Evolutionary conservation across 92 coral and sea anemone genomes (phyloP).

Genomic region (Heteractis magnifica): DNA sequence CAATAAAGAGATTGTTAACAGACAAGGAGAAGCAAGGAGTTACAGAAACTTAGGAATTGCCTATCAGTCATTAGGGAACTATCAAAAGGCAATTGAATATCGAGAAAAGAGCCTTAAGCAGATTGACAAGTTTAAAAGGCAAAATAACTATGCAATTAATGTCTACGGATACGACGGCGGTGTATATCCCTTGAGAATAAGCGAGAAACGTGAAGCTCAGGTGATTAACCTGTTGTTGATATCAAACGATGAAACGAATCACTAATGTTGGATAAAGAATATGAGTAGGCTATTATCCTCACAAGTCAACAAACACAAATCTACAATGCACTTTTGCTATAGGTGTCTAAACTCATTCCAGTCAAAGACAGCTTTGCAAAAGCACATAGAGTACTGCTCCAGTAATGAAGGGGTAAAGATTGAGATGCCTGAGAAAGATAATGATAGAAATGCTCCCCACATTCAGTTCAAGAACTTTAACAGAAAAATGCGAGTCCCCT

Average conservation of each 20-base stretch:
- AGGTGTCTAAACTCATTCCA: conserved; percentile 32
- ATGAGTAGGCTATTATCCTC: conserved; percentile 24
- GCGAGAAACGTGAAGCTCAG: conserved; percentile 14
- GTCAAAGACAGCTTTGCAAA: conserved; percentile 20
- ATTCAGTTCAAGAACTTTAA: conserved; percentile 23
- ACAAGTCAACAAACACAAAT: conserved; percentile 16
- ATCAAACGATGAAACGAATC: conserved; percentile 36
- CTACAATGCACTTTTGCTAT: conserved; percentile 18
- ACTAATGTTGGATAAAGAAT: conserved; percentile 51
- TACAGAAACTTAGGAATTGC: too few relatives aligned
- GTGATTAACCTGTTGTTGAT: conserved; percentile 30
- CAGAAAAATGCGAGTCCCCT: conserved; percentile 45
- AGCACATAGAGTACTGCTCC: conserved; percentile 19
- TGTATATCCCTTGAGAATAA: conserved; percentile 34
- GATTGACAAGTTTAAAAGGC: conserved; percentile 39
- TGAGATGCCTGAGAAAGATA: conserved; percentile 34
- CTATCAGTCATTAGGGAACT: too few relatives aligned
- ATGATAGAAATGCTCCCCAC: conserved; percentile 12
- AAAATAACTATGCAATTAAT: conserved; percentile 28
- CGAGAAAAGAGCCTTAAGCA: too few relatives aligned
- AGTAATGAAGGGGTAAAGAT: conserved; percentile 18
- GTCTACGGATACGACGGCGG: conserved; percentile 37
- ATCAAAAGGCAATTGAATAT: too few relatives aligned
- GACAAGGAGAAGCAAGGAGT: too few relatives aligned
- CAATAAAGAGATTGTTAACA: too few relatives aligned